Evolutionary conservation across 2,797 vertebrate genomes (phyloP).

Genomic region (Mergus octosetaceus): DNA sequence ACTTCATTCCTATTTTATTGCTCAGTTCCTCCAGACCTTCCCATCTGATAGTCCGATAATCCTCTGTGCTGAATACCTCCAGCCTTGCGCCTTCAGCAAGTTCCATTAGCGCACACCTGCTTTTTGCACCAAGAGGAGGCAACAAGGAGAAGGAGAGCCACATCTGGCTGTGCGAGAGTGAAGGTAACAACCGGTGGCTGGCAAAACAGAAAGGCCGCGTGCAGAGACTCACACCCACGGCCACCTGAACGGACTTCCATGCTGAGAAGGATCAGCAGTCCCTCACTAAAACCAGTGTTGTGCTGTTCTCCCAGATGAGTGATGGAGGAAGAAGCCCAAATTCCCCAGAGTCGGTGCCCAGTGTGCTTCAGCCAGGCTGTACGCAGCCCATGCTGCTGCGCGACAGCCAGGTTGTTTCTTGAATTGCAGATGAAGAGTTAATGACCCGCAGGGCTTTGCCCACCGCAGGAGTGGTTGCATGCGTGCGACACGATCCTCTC

Average conservation of each 20-base stretch:
- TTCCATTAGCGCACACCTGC: background rate
- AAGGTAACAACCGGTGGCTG: background rate
- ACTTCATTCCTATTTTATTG: slow-evolving; percentile 11
- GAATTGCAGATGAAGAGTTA: background rate
- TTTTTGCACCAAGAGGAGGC: background rate
- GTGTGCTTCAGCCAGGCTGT: no score
- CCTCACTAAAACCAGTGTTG: background rate
- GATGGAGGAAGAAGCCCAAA: background rate
- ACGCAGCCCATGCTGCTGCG: background rate
- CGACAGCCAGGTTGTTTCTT: background rate
- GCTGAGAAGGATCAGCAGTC: background rate
- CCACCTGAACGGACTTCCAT: fast-evolving
- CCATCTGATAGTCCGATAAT: slow-evolving; percentile 13
- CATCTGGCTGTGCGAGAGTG: background rate
- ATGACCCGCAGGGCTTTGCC: background rate
- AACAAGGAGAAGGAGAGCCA: background rate
- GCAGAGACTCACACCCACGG: background rate
- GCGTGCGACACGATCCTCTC: background rate
- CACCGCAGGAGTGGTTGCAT: background rate
- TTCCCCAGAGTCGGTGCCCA: background rate
- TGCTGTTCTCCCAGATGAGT: background rate
- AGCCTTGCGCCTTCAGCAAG: background rate
- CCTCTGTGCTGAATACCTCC: background rate
- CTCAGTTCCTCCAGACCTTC: slow-evolving; percentile 12
- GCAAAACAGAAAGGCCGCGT: background rate